Base-by-base conservation (phyloP, 2,888 invertebrate genomes). In the Brenthis daphne region DNA sequence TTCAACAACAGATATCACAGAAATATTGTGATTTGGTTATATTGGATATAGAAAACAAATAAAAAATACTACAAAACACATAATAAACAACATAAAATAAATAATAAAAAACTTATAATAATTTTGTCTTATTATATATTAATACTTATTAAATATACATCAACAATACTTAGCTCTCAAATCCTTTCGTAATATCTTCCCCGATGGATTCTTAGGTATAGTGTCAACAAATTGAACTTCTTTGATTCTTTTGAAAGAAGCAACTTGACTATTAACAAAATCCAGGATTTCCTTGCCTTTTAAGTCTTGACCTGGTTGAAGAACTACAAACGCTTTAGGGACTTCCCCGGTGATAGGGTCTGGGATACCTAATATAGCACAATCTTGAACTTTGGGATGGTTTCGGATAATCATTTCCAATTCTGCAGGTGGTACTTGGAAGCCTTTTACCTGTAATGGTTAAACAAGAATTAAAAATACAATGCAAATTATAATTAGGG, bases 371-470 rank as follows among this genome's bases (percentile, higher is more conserved):
- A 98, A 86, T 0, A 98, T 98, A 0, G 96, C 98, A 0, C 96
- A 97, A 80, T 98, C 98, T 3, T 93, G 82, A 0, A 99, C 93
- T 58, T 94, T 94, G 0, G 97, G 96, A 85, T 97, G 96, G 1
- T 94, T 93, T 65, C 96, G 90, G 6, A 98, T 84, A 0, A 97
- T 78, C 58, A 94, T 95, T 86, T 98, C 98, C 48, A 98, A 83
- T 85, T 98, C 98, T 0, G 98, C 98, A 8, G 98, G 98, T 0
- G 98, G 95, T 20, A 98, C 98, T 95, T 97, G 94, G 85, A 93
- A 95, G 1, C 94, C 95, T 89, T 94, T 95, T 0, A 96, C 96
- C 92, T 92, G 81, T 16, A 75, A 77, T 68, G 29, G 24, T 14
- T 54, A 57, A 47, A 64, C 12, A 14, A 48, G 53, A 43, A 56